Base-by-base conservation (phyloP, 2,113 vertebrate species). In the Plestiodon gilberti region DNA sequence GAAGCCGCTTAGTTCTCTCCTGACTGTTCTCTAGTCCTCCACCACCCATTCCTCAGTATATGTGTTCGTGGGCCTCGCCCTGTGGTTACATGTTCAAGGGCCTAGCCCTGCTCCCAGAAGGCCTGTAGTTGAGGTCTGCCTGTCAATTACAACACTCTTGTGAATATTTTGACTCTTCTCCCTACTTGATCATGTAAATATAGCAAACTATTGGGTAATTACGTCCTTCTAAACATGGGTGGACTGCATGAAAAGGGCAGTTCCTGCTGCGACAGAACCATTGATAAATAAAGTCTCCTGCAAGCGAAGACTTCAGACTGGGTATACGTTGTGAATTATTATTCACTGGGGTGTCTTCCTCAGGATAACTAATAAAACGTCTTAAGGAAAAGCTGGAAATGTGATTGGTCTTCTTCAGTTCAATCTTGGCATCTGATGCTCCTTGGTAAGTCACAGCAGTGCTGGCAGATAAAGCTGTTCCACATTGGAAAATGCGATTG, bases 381-480 rank as follows among this genome's bases (percentile, higher is more conserved):
- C 93, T 94, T 90, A 80, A 94, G 78, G 69, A 87, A 64, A 91
- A 81, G 86, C 91, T 88, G 91, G 92, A 91, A 91, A 93, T 0
- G 35, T 76, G 85, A 52, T 91, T 82, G 40, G 81, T 92, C 90
- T 94, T 93, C 93, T 91, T 90, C 83, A 82, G 92, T 88, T 93
- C 94, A 90, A 94, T 90, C 92, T 96, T 87, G 89, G 91, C 89
- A 91, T 93, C 78, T 92, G 89, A 91, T 75, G 65, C 79, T 86
- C 92, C 88, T 94, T 96, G 92, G 91, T 86, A 94, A 94, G 91
- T 76, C 86, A n/a, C n/a, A n/a, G n/a, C n/a, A 81, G 92, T 83
- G 84, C 69, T 78, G 77, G 91, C 85, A 91, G 88, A 95, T 91
- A 92, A 62, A 94, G 90, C 83, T 85, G 55, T 84, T 93, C 91